These are phyloP conservation scores for Tetraodon nigroviridis DNA, from an alignment of 2,113 vertebrate species.

Conservation along the genomic window DNA sequence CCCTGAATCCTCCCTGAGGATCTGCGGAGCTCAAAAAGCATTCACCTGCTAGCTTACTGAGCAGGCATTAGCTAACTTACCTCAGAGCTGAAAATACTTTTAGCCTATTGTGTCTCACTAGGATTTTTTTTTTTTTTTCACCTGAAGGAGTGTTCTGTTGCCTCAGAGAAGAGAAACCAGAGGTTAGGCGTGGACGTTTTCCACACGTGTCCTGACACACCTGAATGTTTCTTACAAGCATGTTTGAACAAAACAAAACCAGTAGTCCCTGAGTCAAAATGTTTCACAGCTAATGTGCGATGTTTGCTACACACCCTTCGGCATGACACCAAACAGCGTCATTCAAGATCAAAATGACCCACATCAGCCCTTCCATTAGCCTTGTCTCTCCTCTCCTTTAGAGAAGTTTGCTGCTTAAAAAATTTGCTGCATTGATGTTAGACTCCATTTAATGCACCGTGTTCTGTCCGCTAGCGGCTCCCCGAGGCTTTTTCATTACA, in stretches of 20 bases:
- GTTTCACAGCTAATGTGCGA: not conserved
- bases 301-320: not conserved
- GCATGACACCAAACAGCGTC: constrained; percentile 60
- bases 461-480: constrained; percentile 39
- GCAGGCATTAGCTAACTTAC: not conserved
- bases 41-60: not conserved
- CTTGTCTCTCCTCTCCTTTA: constrained; percentile 71
- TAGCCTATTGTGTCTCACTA: not conserved
- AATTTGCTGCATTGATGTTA: constrained; percentile 66
- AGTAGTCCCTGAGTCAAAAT: not conserved
- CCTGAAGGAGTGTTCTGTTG: too few relatives aligned
- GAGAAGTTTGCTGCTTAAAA: constrained; percentile 82
- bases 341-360: constrained; percentile 78
- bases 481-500: constrained; percentile 48
- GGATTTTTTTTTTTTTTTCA: constrained; percentile 12
- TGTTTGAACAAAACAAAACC: not conserved
- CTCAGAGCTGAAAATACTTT: not conserved
- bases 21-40: constrained; percentile 3
- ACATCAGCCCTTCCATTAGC: constrained; percentile 68
- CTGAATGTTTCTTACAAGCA: not conserved
- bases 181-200: too few relatives aligned
- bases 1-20: not conserved
- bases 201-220: too few relatives aligned
- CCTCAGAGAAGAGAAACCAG: too few relatives aligned
- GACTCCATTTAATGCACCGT: constrained; percentile 42